Evolutionary conservation across 2,113 vertebrate genomes (phyloP), one percentile per base, ranked within the genome.

Genomic region (Caracal caracal): DNA sequence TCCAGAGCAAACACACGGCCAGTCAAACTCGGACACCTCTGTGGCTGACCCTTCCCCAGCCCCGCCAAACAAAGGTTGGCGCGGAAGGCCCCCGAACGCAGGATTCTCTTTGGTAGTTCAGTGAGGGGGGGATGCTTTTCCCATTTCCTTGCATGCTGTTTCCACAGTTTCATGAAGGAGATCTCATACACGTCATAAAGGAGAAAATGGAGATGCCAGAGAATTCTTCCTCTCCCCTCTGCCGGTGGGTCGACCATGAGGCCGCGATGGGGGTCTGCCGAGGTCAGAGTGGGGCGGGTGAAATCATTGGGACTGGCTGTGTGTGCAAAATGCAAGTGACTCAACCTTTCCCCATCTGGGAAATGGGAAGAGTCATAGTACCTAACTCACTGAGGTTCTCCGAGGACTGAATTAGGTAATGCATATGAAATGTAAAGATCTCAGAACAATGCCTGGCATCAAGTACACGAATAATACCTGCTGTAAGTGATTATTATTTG

Each of bases 31-130:
- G 0, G 65, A 75, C 16, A 19, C 19, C 59, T 1, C 37, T 3
- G 28, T 43, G 78, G 15, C 59, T 10, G 24, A 4, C 7, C 26
- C 26, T 6, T 47, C 30, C 40, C 37, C 43, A 47, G 80, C 2
- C 0, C 20, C 33, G 0, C 4, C 53, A 1, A 22, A 24, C 24
- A 35, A 2, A 71, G 22, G 51, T 37, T 1, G 26, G 26, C 59
- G 65, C 56, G 63, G 40, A 73, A 63, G 2, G 10, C 12, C 56
- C 61, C 1, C 11, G 4, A 10, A 26, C 1, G 16, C 28, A 40
- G 16, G 15, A 12, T 13, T 53, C 1, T 0, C 10, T 90, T n/a
- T 81, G 37, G 51, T 10, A 0, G 33, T 12, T 11, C 28, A 10
- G 4, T 6, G 16, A 43, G 30, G 16, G 17, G 17, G 11, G 17